Base-by-base conservation (phyloP, 1,140 invertebrate genomes). In the Diorhabda sublineata region DNA sequence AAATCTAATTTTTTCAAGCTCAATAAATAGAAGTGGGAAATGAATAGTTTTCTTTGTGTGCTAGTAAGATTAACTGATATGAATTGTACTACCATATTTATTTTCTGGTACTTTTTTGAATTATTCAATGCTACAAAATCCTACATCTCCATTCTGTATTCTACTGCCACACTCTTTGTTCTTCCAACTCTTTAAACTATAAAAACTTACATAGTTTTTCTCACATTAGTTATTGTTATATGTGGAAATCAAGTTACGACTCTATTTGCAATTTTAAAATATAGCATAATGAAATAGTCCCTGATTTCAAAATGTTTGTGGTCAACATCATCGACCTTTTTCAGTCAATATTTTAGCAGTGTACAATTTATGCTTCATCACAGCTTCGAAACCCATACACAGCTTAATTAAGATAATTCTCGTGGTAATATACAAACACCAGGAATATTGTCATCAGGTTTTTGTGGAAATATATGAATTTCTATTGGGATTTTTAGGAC, bases 331-430 rank as follows among this genome's bases (percentile, higher is more conserved):
- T 42, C 26, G 42, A 42, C 26, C 26, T 2, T 26, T 42, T 60
- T 41, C 42, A 11, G 26, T 42, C 5, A n/a, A 42, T 62, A 43
- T 44, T 44, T 56, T 42, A 9, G 58, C 6, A 59, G n/a, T 44
- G 61, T 52, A 52, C 47, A 26, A 26, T 26, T 52, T 6, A 52
- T n/a, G 6, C 47, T 52, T 52, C 47, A 52, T 52, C 47, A 52
- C 47, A 8, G 47, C 3, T 52, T 8, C 47, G 6, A 52, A 62
- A 62, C 8, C 61, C 61, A 62, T 62, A 44, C 61, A 45, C 61
- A 62, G 61, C 42, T 62, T 62, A 45, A 62, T 62, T 62, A 62
- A 62, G 43, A 43, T 44, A n/a, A 62, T 62, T 62, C 61, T 45
- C 61, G 61, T 44, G 61, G 61, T 62, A n/a, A 62, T 62, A 62